Conservation (phyloP, 2,797 vertebrate genomes). For the Picus viridis region DNA sequence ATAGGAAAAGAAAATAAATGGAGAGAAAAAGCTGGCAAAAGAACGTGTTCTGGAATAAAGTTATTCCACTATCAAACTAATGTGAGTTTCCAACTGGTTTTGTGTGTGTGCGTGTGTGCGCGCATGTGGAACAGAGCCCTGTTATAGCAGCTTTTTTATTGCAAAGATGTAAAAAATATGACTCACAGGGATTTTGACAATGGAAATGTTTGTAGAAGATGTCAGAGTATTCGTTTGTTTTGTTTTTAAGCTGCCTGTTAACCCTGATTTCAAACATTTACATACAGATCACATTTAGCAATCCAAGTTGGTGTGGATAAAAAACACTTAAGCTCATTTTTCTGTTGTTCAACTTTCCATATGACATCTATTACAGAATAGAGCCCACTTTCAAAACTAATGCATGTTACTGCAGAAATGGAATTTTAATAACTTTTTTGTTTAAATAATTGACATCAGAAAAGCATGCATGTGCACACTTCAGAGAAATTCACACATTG, state of each 20-base stretch:
- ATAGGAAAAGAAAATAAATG: background rate
- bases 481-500: background rate
- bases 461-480: background rate
- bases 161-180: slow-evolving; percentile 43
- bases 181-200: slow-evolving; percentile 29
- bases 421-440: background rate
- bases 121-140: slow-evolving; percentile 23
- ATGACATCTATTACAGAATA: background rate
- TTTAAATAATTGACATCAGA: background rate
- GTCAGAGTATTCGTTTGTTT: background rate
- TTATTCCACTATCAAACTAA: slow-evolving; percentile 55
- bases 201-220: slow-evolving; percentile 28
- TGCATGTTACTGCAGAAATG: background rate
- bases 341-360: background rate
- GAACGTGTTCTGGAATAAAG: slow-evolving; percentile 26
- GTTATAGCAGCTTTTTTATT: slow-evolving; percentile 52
- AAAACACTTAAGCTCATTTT: background rate
- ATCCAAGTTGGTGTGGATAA: background rate
- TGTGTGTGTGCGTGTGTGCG: background rate
- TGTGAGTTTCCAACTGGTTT: slow-evolving; percentile 30
- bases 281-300: background rate
- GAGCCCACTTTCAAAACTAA: background rate
- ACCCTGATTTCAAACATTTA: slow-evolving; percentile 19
- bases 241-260: slow-evolving; percentile 26
- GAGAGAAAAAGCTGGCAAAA: background rate